These are phyloP conservation scores for Arrhamphus sclerolepis DNA, from an alignment of 2,797 vertebrate species.

Conservation along the genomic window DNA sequence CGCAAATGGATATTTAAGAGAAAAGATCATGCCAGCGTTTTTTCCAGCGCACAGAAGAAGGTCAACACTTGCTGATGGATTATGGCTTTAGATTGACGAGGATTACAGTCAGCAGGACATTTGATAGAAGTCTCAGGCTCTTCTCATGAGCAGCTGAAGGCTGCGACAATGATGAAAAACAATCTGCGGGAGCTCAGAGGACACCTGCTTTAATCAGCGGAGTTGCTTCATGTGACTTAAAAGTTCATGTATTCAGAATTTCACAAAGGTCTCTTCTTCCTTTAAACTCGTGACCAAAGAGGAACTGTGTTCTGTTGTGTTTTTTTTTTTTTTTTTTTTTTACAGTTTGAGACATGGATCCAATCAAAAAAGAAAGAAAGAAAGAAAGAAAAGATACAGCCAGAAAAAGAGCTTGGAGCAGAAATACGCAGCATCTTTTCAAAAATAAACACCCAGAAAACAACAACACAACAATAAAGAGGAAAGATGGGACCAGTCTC, in stretches of 20 bases:
- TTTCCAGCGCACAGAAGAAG: slow-evolving; percentile 12
- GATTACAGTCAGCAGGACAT: slow-evolving; percentile 55
- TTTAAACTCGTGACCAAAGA: too few relatives aligned
- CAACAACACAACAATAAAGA: too few relatives aligned
- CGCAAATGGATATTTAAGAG: slow-evolving; percentile 5
- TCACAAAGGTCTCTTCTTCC: too few relatives aligned
- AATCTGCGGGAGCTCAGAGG: not conserved
- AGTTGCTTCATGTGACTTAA: slow-evolving; percentile 6
- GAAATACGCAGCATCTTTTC: too few relatives aligned
- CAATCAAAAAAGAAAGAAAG: too few relatives aligned
- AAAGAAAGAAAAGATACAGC: too few relatives aligned
- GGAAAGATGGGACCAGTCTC: too few relatives aligned
- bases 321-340: too few relatives aligned
- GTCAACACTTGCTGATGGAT: slow-evolving; percentile 39
- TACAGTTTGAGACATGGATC: too few relatives aligned
- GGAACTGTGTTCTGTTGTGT: too few relatives aligned
- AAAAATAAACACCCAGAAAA: too few relatives aligned
- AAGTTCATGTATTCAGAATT: slow-evolving; percentile 18
- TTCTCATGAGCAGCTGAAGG: slow-evolving; percentile 36
- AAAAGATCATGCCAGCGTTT: slow-evolving; percentile 10
- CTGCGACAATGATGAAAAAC: slow-evolving; percentile 2
- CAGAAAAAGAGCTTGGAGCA: too few relatives aligned
- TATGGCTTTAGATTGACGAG: slow-evolving; percentile 53
- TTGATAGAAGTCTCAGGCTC: slow-evolving; percentile 45
- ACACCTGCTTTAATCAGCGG: slow-evolving; percentile 11